These are phyloP conservation scores for Pteronura brasiliensis DNA, from an alignment of 2,113 vertebrate genomes.

Conservation along the genomic window DNA sequence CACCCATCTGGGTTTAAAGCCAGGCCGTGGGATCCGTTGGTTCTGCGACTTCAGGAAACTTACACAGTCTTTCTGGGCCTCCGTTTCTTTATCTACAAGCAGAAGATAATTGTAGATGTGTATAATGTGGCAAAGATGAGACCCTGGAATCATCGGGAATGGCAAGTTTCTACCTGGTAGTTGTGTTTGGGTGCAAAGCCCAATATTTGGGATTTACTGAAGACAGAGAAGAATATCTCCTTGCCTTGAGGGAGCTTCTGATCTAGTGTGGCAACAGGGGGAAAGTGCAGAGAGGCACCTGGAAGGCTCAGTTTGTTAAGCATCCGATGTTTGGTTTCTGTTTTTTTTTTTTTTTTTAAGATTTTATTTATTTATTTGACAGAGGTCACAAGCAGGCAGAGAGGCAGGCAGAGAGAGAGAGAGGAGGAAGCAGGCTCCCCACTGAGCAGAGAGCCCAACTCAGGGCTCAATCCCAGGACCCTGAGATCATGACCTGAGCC, in stretches of 20 bases:
- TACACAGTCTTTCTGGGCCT: not conserved
- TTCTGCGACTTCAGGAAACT: not conserved
- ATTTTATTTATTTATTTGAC: no score
- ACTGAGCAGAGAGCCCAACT: rapidly evolving
- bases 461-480: no score
- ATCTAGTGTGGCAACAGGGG: not conserved
- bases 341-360: no score
- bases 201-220: not conserved
- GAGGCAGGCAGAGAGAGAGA: no score
- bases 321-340: not conserved
- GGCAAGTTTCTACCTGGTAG: not conserved
- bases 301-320: not conserved
- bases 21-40: not conserved
- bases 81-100: not conserved
- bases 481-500: no score
- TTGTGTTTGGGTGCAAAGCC: not conserved
- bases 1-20: not conserved
- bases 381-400: no score
- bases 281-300: not conserved
- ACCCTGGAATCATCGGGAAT: not conserved
- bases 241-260: not conserved
- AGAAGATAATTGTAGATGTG: not conserved
- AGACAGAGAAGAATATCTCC: not conserved
- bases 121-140: not conserved
- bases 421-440: no score